A percentile compares a stretch with the other conserved stretches of the same genome.
These are phyloP conservation scores for Gymnocypris eckloni DNA, from an alignment of 2,797 vertebrate genomes.

Conservation along the genomic window DNA sequence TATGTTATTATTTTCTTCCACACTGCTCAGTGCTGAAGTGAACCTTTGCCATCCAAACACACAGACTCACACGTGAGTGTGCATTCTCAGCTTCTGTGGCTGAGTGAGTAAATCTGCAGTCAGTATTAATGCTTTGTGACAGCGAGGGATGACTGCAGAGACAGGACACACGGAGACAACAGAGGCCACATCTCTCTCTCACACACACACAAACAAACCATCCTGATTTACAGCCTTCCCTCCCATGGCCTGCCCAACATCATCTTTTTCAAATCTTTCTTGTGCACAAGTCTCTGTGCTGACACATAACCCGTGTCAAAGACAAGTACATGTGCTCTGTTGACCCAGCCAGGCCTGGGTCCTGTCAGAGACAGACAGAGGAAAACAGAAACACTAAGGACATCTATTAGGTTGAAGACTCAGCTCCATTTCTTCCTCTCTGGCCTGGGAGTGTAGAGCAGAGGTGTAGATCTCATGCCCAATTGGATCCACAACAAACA, in stretches of 20 bases:
- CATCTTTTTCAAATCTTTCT: slow-evolving; percentile 37
- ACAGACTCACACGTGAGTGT: slow-evolving; percentile 41
- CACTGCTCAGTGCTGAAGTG: slow-evolving; percentile 48
- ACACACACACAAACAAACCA: slow-evolving; percentile 38
- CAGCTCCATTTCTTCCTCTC: neutral
- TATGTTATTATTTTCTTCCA: slow-evolving; percentile 59
- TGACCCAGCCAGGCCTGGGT: slow-evolving; percentile 63
- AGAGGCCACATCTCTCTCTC: slow-evolving; percentile 44
- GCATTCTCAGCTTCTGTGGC: slow-evolving; percentile 44
- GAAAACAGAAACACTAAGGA: neutral
- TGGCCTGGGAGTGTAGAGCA: neutral
- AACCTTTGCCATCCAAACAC: slow-evolving; percentile 33
- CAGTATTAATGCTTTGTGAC: slow-evolving; percentile 56
- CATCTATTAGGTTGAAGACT: neutral
- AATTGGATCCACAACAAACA: neutral
- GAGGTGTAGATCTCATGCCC: neutral
- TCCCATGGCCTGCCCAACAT: slow-evolving; percentile 52
- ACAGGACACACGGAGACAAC: slow-evolving; percentile 47
- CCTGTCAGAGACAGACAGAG: slow-evolving; percentile 16
- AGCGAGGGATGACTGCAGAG: slow-evolving; percentile 49
- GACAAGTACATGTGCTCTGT: slow-evolving; percentile 68
- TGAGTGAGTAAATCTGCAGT: slow-evolving; percentile 52
- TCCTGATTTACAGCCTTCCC: slow-evolving; percentile 51
- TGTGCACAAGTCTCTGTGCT: slow-evolving; percentile 17
- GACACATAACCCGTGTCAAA: slow-evolving; percentile 68